Evolutionary conservation across 1,140 invertebrate genomes (phyloP), one percentile per base, ranked within the genome.

Genomic region (Coelopa frigida): DNA sequence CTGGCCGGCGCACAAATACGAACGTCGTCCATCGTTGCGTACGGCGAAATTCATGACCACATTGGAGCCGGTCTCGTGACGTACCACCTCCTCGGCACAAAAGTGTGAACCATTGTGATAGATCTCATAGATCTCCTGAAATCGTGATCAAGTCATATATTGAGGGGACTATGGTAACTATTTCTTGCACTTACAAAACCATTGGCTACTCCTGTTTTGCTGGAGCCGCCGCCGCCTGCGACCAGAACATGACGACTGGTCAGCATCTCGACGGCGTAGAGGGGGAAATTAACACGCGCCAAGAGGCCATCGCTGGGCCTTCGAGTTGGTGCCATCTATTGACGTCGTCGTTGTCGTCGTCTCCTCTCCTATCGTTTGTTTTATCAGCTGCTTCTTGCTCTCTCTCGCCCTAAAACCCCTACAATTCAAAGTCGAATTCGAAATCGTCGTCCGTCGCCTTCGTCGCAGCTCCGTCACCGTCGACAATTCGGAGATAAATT

Each of bases 201-300:
- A 79, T 98, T 98, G 14, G 85, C 82, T 47, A 98, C 86, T 18
- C 94, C 94, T 33, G 93, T 97, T 73, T 94, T 96, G 15, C 91
- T 84, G 14, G 87, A 84, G 38, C 94, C 94, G 44, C 94, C 94
- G 38, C 94, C 94, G 33, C 94, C 94, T 51, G 87, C 93, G 23
- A 98, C 89, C 36, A 98, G 72, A 57, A 98, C 83, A 75, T 98
- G 92, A 48, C 91, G 80, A 72, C 85, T 89, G 21, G 89, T 91
- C 24, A 98, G 72, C 73, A 89, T 86, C 70, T 91, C 84, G 18
- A 97, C 74, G 2, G 84, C 84, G 68, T 96, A 98, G 15, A 94
- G 74, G 1, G 93, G 94, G 74, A 94, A 96, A 79, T 94, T 92
- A 26, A 94, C 84, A 54, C 82, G 78, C 49, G 87, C 85, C 61